Conservation (phyloP, 2,888 invertebrate genomes). For the Troilus luridus region DNA sequence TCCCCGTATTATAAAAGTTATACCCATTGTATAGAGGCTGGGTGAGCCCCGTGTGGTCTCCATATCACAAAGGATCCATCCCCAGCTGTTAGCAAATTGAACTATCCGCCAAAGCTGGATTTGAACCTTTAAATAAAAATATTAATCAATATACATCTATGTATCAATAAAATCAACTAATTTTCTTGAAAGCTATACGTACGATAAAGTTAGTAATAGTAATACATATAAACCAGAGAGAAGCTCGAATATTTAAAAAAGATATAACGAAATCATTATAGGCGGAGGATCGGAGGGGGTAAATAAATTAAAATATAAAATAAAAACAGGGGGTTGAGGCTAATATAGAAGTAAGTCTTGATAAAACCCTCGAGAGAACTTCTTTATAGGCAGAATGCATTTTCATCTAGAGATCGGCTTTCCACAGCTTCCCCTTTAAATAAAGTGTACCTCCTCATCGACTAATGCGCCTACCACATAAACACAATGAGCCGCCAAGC, state of each 20-base stretch:
- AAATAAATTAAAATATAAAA: slow-evolving; percentile 40
- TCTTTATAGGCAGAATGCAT: slow-evolving; percentile 44
- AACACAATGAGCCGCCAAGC: slow-evolving; percentile 55
- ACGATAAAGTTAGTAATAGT: neutral
- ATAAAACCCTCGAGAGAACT: slow-evolving; percentile 27
- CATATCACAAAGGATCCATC: no score
- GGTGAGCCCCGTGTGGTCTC: no score
- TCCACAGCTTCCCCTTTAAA: slow-evolving; percentile 31
- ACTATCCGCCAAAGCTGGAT: no score
- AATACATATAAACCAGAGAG: neutral
- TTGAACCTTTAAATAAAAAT: no score
- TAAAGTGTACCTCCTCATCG: slow-evolving; percentile 46
- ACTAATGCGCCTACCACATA: slow-evolving; percentile 51
- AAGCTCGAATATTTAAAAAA: slow-evolving; percentile 5
- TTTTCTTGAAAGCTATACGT: neutral
- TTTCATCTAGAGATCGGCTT: slow-evolving; percentile 36
- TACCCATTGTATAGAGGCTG: no score
- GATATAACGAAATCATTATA: neutral
- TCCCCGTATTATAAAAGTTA: no score
- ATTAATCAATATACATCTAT: no score
- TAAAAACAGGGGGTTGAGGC: slow-evolving; percentile 26
- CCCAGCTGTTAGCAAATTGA: no score
- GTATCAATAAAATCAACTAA: neutral
- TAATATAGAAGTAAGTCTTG: slow-evolving; percentile 57
- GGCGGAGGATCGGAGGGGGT: slow-evolving; percentile 30